These are phyloP conservation scores for Aphelenchoides fujianensis DNA, from an alignment of 1,140 invertebrate species.

Conservation along the genomic window DNA sequence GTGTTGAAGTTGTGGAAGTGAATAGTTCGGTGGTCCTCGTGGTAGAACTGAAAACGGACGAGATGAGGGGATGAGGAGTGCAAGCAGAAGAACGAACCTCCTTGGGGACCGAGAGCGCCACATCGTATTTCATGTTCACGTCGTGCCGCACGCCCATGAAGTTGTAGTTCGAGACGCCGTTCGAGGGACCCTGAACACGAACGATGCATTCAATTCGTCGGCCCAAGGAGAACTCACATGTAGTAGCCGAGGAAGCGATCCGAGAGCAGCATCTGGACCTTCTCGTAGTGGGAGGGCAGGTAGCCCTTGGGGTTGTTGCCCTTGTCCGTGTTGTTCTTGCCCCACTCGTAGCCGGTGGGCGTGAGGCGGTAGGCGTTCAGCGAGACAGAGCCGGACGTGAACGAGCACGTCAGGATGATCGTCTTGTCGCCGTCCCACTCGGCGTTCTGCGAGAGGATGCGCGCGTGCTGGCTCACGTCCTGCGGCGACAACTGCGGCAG, in stretches of 20 bases:
- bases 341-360: constrained; percentile 96
- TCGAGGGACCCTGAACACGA: too few species aligned
- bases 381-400: constrained; percentile 95
- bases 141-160: constrained; percentile 99
- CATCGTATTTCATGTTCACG: constrained; percentile 95
- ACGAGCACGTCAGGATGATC: constrained; percentile 94
- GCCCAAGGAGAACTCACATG: too few species aligned
- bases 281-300: constrained; percentile 94
- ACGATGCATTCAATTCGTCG: too few species aligned
- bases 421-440: constrained; percentile 99
- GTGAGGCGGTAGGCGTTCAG: constrained; percentile 96
- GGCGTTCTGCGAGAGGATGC: constrained; percentile 90
- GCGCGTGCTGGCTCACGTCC: constrained; percentile 93
- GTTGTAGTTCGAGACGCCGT: constrained; percentile 99
- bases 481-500: constrained; percentile 94
- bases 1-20: constrained; percentile 97
- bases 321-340: constrained; percentile 91
- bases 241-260: constrained; percentile 97
- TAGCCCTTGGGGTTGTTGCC: constrained; percentile 99
- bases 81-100: too few species aligned
- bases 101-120: constrained; percentile 91
- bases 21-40: constrained; percentile 92
- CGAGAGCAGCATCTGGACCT: constrained; percentile 95
- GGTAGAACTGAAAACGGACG: too few species aligned
- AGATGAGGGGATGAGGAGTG: too few species aligned